phyloP scores from a whole-genome alignment of 2,888 invertebrate genomes.

The Drosophila cognata region DNA sequence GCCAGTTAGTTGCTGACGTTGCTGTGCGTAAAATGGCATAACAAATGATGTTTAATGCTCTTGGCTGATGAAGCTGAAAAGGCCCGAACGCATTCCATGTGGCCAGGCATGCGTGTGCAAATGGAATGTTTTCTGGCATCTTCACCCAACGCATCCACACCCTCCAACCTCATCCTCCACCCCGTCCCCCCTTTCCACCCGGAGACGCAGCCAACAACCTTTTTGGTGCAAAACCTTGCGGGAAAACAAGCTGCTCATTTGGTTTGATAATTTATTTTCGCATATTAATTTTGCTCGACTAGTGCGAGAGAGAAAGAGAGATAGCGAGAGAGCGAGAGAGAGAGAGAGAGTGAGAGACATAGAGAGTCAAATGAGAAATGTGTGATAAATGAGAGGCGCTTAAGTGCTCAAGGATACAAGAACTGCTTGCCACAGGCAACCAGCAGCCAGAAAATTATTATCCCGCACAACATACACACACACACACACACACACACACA shows the following conservation, averaged over 20 bases:
- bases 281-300: conserved; percentile 76
- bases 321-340: background rate
- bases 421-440: conserved; percentile 32
- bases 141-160: conserved; percentile 1
- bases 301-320: conserved; percentile 15
- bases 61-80: conserved; percentile 79
- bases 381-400: conserved; percentile 77
- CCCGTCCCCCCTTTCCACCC: too few relatives aligned
- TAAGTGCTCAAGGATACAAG: conserved; percentile 61
- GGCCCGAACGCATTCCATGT: conserved; percentile 56
- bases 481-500: background rate
- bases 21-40: conserved; percentile 59
- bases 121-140: conserved; percentile 43
- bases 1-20: conserved; percentile 56
- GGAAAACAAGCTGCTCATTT: conserved; percentile 71
- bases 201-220: conserved; percentile 19
- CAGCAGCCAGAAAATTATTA: conserved; percentile 49
- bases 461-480: conserved; percentile 26
- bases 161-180: background rate
- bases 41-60: conserved; percentile 69
- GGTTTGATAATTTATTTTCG: conserved; percentile 79
- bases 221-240: conserved; percentile 47
- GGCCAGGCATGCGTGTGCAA: conserved; percentile 70
- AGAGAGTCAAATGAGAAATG: conserved; percentile 71
- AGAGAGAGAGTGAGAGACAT: background rate